Evolutionary conservation across 2,113 vertebrate genomes (phyloP), one percentile per base, ranked within the genome.

Genomic region (Trichomycterus rosablanca): DNA sequence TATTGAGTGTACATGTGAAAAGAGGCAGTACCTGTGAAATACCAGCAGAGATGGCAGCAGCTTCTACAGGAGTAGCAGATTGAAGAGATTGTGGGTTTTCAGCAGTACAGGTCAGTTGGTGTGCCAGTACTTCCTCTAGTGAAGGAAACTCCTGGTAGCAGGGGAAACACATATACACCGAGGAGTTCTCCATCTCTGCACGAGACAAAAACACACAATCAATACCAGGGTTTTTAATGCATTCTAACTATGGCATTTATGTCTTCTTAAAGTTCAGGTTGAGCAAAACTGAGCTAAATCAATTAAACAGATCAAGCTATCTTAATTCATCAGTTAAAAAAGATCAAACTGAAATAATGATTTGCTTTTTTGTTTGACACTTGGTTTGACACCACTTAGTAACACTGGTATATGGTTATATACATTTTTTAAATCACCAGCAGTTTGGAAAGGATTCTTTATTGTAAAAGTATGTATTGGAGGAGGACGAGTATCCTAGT

Each of bases 141-240:
- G 90, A 89, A 42, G 87, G 80, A 30, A 91, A 93, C 67, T 93
- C 87, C 81, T 89, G 91, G 68, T 89, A 92, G 80, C 93, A 96
- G 66, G 93, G 92, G 4, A 93, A 94, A 77, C 93, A 96, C 81
- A 95, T 94, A 74, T 93, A 96, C 65, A 91, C 90, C 0, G 86
- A 87, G 14, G 85, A 77, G 26, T 34, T 76, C 72, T 87, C 83
- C 83, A 86, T 85, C 42, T 72, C 77, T 72, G 59, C 20, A 10
- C 2, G 7, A 43, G 6, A 45, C 6, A 75, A 64, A 68, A 70
- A 68, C 28, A 75, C 50, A 75, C 59, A 9, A 8, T 7, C 14
- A 9, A 35, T n/a, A n/a, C n/a, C n/a, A n/a, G n/a, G 34, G 9
- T 35, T 11, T 11, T 11, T 11, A 7, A 35, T 6, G 34, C 34